Conservation (phyloP, 2,113 vertebrate genomes). For the Callocephalon fimbriatum region DNA sequence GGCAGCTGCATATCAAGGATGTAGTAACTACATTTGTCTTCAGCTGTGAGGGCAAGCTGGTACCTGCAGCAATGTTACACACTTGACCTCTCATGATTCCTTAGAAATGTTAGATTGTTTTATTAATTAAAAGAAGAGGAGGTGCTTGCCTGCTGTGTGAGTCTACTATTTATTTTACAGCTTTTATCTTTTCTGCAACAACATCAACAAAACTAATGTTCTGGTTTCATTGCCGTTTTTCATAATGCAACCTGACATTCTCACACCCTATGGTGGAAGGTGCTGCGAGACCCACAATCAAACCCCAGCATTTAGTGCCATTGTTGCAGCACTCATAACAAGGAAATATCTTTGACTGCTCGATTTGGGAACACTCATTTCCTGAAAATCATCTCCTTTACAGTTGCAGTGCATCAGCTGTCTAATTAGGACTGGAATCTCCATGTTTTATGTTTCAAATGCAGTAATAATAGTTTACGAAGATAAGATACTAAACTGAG, state of each 20-base stretch:
- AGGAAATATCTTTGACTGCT: background rate
- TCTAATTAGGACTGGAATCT: background rate
- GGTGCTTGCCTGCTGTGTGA: accelerated
- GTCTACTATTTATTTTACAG: background rate
- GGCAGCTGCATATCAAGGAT: background rate
- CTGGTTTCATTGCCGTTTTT: background rate
- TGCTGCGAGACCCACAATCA: background rate
- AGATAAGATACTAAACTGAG: background rate
- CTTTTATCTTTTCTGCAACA: background rate
- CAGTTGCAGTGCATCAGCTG: background rate
- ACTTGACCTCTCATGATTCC: background rate
- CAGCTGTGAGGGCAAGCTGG: background rate
- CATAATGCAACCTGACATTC: background rate
- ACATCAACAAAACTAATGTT: background rate
- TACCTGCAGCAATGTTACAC: background rate
- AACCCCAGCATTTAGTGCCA: background rate
- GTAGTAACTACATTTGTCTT: background rate
- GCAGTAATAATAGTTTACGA: background rate
- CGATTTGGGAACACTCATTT: background rate
- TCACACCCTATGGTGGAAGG: background rate
- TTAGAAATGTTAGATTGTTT: background rate
- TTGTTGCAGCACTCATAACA: background rate
- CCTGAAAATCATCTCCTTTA: background rate
- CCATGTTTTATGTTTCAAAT: background rate
- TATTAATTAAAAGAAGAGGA: background rate